phyloP scores from a whole-genome alignment of 2,888 invertebrate genomes.

The Phengaris alcon region DNA sequence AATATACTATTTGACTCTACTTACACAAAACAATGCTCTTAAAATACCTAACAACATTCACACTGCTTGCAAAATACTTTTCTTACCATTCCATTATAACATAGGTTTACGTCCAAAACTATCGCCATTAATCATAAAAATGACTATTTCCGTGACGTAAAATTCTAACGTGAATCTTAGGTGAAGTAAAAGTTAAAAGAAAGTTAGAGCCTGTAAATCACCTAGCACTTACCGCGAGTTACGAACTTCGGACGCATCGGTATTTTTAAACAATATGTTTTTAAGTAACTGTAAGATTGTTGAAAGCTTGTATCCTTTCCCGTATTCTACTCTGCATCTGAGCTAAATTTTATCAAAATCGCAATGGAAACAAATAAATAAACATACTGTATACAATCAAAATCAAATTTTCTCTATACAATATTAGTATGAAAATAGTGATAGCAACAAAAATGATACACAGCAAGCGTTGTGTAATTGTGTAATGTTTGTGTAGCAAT shows the following conservation, averaged over 20 bases:
- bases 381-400: too few species aligned
- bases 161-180: neutral
- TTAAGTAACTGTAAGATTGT: neutral
- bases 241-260: neutral
- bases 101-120: neutral
- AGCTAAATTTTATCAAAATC: neutral
- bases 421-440: neutral
- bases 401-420: too few species aligned
- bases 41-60: too few species aligned
- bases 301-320: neutral
- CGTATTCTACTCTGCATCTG: too few species aligned
- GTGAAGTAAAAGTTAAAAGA: neutral
- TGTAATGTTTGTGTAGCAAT: constrained; percentile 2
- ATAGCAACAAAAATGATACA: neutral
- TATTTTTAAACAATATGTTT: neutral
- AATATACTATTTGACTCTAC: too few species aligned
- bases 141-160: neutral
- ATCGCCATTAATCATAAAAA: neutral
- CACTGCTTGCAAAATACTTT: too few species aligned
- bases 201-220: neutral
- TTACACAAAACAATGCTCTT: too few species aligned
- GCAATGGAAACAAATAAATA: too few species aligned
- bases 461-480: constrained; percentile 10
- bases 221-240: constrained; percentile 4
- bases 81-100: too few species aligned